These are phyloP conservation scores for Discoglossus pictus DNA, from an alignment of 2,797 vertebrate species.

Conservation along the genomic window DNA sequence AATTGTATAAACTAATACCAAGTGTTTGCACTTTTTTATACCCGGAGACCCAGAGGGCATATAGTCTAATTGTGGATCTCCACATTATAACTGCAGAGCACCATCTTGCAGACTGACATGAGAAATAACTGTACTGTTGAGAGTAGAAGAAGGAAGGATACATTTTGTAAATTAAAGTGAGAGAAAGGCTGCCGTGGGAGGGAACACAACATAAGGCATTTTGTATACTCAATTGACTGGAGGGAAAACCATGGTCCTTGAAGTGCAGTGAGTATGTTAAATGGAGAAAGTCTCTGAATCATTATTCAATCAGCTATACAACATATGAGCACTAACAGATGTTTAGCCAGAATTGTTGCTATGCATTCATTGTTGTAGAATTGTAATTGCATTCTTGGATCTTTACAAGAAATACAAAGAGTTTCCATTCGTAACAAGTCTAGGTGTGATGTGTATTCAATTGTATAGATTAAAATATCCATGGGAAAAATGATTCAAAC, in stretches of 20 bases:
- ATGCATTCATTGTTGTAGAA: constrained; percentile 34
- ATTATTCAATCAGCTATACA: constrained; percentile 48
- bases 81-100: constrained; percentile 52
- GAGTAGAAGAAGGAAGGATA: not conserved
- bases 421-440: constrained; percentile 21
- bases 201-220: constrained; percentile 36
- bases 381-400: constrained; percentile 27
- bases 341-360: constrained; percentile 25
- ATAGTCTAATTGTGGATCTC: constrained; percentile 54
- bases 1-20: constrained; percentile 29
- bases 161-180: not conserved
- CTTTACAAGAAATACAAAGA: constrained; percentile 19
- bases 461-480: no score
- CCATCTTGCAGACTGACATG: constrained; percentile 52
- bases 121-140: constrained; percentile 49
- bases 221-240: constrained; percentile 47
- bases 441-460: not conserved
- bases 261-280: constrained; percentile 45
- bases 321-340: constrained; percentile 47
- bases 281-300: constrained; percentile 39
- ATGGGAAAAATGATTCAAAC: no score
- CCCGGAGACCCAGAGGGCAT: constrained; percentile 43
- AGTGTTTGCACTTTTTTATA: constrained; percentile 44
- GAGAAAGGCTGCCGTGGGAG: constrained; percentile 19
- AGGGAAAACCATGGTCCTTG: constrained; percentile 40